Evolutionary conservation across 2,888 invertebrate species (phyloP), one percentile per base, ranked within the genome.

Genomic region (Synanthedon formicaeformis): DNA sequence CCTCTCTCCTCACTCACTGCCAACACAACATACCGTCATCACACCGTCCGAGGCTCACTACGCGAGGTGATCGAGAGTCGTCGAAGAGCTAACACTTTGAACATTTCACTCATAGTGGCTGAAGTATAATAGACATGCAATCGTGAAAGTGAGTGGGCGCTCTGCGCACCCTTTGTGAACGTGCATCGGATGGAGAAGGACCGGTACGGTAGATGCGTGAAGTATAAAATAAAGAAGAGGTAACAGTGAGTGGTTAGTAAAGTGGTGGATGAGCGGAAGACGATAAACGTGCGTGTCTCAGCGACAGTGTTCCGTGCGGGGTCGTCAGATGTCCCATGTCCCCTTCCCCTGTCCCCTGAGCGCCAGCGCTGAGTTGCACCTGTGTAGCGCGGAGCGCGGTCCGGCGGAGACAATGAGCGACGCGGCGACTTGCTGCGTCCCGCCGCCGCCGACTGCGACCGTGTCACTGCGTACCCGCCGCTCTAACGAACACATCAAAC

Each of bases 381-480:
- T 80, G 90, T 79, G 78, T 90, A 91, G 76, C 90, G 90, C 75
- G 89, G 87, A 63, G 86, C 85, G 75, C 90, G 86, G 69, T 90
- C 81, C 54, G 95, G 94, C 53, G 95, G 95, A 56, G 95, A 95
- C 59, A 95, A 89, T 68, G 94, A 95, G 67, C 95, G 91, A 56
- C 93, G 91, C 61, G 95, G 96, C 64, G 95, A 95, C 86, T 93
- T 95, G 78, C 50, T 50, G 66, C 93, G 89, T 52, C 78, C 82
- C 49, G 95, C 95, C 55, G 95, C 96, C 55, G 96, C 96, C 55
- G 96, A 96, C 82, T 95, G 95, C 69, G 95, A 95, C 62, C 96
- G 90, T 73, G 94, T 93, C 92, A 77, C 80, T 69, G 71, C 68
- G 74, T 78, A 81, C 40, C 79, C 81, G 56, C 76, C 64, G 57